These are phyloP conservation scores for Caenorhabditis sp. DNA, from an alignment of 2,888 invertebrate species.

Conservation along the genomic window DNA sequence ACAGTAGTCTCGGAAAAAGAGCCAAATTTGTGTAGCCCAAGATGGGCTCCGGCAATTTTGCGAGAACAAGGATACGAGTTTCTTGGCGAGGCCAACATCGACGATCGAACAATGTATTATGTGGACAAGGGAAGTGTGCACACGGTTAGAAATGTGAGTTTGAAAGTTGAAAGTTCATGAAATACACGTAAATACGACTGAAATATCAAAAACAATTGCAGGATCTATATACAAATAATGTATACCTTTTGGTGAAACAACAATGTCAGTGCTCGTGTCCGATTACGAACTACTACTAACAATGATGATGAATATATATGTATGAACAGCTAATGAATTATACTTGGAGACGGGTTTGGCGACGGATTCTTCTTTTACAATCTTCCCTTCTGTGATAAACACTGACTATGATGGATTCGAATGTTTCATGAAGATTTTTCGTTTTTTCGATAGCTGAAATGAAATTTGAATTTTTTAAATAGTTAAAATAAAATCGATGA, in stretches of 20 bases:
- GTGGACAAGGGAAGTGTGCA: slow-evolving; percentile 29
- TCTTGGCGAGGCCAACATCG: slow-evolving; percentile 49
- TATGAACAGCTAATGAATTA: too few relatives aligned
- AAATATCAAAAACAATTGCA: slow-evolving; percentile 18
- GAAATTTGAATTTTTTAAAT: neutral
- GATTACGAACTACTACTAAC: slow-evolving; percentile 15
- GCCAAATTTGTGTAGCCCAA: slow-evolving; percentile 29
- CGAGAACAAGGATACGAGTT: slow-evolving; percentile 43
- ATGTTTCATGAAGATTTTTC: slow-evolving; percentile 5
- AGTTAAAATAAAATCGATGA: neutral
- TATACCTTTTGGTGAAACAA: slow-evolving; percentile 41
- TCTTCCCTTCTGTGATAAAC: slow-evolving; percentile 3
- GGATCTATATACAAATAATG: slow-evolving; percentile 43
- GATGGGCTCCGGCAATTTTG: slow-evolving; percentile 46
- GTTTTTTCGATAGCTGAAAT: neutral
- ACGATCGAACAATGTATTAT: slow-evolving; percentile 44
- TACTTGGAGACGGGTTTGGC: neutral
- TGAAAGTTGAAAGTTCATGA: neutral
- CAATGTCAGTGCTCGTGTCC: slow-evolving; percentile 47
- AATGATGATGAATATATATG: neutral
- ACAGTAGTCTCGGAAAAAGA: slow-evolving; percentile 40
- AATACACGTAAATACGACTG: neutral
- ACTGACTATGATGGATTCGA: slow-evolving; percentile 5
- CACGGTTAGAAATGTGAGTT: slow-evolving; percentile 27
- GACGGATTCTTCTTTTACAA: neutral